These are phyloP conservation scores for Euleptes europaea DNA, from an alignment of 2,113 vertebrate genomes.

Conservation along the genomic window DNA sequence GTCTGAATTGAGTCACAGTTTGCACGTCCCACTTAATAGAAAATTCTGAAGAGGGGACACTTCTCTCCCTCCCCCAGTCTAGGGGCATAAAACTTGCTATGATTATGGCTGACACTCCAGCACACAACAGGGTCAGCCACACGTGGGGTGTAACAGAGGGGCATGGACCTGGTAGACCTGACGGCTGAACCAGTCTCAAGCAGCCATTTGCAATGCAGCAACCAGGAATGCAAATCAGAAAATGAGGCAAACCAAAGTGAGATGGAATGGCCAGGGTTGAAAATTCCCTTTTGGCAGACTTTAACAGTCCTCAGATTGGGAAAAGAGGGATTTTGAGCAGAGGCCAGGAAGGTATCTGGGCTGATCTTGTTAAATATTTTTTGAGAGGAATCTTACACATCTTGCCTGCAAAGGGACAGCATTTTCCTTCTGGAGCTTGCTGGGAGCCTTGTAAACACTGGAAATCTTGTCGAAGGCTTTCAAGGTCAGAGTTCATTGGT, in stretches of 20 bases:
- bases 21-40: neutral
- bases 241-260: neutral
- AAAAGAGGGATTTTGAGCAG: neutral
- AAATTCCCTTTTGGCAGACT: neutral
- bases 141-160: neutral
- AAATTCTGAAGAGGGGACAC: neutral
- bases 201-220: neutral
- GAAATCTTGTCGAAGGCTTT: too few species aligned
- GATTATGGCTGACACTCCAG: neutral
- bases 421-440: too few species aligned
- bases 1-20: neutral
- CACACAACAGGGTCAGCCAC: neutral
- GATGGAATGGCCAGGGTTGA: neutral
- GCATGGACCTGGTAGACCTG: too few species aligned
- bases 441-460: too few species aligned
- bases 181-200: too few species aligned
- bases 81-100: neutral
- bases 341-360: too few species aligned
- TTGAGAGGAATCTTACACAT: too few species aligned
- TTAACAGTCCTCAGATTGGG: neutral
- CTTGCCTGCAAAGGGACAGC: too few species aligned
- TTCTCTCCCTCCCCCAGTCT: neutral
- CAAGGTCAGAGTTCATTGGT: too few species aligned
- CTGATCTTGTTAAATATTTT: too few species aligned
- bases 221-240: neutral